Evolutionary conservation across 2,113 vertebrate species (phyloP).

Genomic region (Channa argus): DNA sequence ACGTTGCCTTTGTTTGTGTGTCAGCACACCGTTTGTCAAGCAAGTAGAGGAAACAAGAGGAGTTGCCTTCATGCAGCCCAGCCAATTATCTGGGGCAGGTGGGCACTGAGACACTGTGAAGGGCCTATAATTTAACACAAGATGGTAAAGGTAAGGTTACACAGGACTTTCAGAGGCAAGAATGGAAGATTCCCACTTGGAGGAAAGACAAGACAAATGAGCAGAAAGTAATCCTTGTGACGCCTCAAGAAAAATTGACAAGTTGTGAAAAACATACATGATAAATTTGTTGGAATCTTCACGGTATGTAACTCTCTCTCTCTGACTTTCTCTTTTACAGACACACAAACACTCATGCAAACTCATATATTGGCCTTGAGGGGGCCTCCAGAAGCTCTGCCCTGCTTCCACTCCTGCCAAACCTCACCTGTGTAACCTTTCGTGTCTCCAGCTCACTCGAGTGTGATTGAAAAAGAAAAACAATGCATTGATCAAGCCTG

Average conservation of each 20-base stretch:
- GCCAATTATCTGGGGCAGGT: slow-evolving; percentile 71
- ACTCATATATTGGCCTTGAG: slow-evolving; percentile 62
- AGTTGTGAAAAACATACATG: slow-evolving; percentile 6
- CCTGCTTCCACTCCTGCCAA: slow-evolving; percentile 67
- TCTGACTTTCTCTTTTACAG: neutral
- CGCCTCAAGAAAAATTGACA: slow-evolving; percentile 13
- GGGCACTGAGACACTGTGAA: slow-evolving; percentile 61
- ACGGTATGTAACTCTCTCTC: slow-evolving; percentile 2
- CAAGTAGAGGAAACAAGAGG: slow-evolving; percentile 65
- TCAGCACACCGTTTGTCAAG: slow-evolving; percentile 44
- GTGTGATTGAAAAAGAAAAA: slow-evolving; percentile 84
- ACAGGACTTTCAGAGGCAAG: slow-evolving; percentile 35
- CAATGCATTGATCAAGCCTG: slow-evolving; percentile 84
- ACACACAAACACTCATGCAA: slow-evolving; percentile 44
- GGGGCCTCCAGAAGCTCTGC: slow-evolving; percentile 70
- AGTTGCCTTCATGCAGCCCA: slow-evolving; percentile 48
- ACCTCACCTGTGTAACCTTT: slow-evolving; percentile 80
- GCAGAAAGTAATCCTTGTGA: slow-evolving; percentile 5
- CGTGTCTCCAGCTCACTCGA: slow-evolving; percentile 80
- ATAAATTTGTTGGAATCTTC: slow-evolving; percentile 27
- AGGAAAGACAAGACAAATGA: slow-evolving; percentile 32
- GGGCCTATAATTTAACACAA: slow-evolving; percentile 71
- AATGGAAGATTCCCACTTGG: slow-evolving; percentile 36
- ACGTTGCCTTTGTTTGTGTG: slow-evolving; percentile 41
- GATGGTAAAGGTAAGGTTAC: slow-evolving; percentile 68